A percentile compares a stretch with the other conserved stretches of the same genome.
phyloP scores from a whole-genome alignment of 2,797 vertebrate genomes.

The Rhabdomys pumilio region DNA sequence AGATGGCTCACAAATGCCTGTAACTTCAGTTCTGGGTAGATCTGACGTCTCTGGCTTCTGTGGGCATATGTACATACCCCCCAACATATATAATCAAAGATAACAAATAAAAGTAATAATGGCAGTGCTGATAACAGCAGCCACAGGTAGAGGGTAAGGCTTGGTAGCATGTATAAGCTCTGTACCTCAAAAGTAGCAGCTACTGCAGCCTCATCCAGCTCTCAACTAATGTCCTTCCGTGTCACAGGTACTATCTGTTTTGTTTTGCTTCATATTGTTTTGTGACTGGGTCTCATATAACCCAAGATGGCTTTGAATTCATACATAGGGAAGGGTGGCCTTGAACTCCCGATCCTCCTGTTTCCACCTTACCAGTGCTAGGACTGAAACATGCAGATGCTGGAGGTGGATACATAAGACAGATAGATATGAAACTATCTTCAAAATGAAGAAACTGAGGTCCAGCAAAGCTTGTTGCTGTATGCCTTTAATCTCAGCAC shows the following conservation, averaged over 20 bases:
- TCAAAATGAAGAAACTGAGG: slow-evolving; percentile 5
- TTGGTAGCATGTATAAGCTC: background rate
- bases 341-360: background rate
- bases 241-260: background rate
- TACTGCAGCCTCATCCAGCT: background rate
- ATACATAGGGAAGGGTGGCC: background rate
- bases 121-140: background rate
- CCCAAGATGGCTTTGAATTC: background rate
- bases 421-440: background rate
- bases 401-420: background rate
- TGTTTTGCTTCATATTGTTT: background rate
- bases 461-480: background rate
- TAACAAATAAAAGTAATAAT: background rate
- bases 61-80: background rate
- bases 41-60: background rate
- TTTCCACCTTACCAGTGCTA: background rate
- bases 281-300: background rate
- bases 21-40: background rate
- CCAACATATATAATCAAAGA: background rate
- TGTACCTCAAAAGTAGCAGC: background rate
- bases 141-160: background rate
- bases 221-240: background rate
- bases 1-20: background rate
- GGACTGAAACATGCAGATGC: background rate
- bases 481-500: background rate